These are phyloP conservation scores for Nasonia giraulti DNA, from an alignment of 1,140 invertebrate species.

Conservation along the genomic window DNA sequence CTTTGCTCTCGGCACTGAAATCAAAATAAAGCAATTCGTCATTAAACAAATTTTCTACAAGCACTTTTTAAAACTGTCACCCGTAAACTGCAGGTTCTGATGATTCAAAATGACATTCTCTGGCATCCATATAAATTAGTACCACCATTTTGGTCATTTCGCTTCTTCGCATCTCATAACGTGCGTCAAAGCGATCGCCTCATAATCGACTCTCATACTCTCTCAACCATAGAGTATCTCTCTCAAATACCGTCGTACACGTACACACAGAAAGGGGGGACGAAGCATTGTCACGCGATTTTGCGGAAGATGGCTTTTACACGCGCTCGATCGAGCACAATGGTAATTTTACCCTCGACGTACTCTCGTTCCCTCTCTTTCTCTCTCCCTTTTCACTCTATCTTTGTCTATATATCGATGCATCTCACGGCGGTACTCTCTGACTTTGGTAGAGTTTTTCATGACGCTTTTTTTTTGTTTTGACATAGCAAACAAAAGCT, in stretches of 20 bases:
- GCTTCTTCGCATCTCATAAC: background rate
- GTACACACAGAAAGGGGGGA: background rate
- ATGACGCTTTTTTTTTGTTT: too few species aligned
- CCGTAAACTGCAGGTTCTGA: background rate
- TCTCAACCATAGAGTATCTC: too few species aligned
- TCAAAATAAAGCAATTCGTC: conserved; percentile 28
- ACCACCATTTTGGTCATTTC: background rate
- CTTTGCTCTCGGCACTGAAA: conserved; percentile 79
- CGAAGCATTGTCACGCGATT: conserved; percentile 25
- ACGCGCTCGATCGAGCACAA: conserved; percentile 59
- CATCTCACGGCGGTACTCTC: background rate
- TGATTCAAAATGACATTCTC: background rate
- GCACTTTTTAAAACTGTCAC: background rate
- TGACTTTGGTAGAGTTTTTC: background rate
- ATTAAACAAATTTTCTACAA: background rate
- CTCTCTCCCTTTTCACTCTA: background rate
- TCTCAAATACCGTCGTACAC: background rate
- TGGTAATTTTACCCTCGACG: conserved; percentile 54
- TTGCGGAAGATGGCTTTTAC: conserved; percentile 33
- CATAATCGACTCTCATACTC: background rate
- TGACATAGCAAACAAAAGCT: background rate
- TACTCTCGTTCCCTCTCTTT: background rate
- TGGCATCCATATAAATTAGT: background rate
- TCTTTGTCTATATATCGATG: background rate
- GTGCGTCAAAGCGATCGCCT: background rate